Percentiles rank a stretch among this genome's conserved stretches.
phyloP scores from a whole-genome alignment of 2,797 vertebrate species.

The Syndactyla subalaris region DNA sequence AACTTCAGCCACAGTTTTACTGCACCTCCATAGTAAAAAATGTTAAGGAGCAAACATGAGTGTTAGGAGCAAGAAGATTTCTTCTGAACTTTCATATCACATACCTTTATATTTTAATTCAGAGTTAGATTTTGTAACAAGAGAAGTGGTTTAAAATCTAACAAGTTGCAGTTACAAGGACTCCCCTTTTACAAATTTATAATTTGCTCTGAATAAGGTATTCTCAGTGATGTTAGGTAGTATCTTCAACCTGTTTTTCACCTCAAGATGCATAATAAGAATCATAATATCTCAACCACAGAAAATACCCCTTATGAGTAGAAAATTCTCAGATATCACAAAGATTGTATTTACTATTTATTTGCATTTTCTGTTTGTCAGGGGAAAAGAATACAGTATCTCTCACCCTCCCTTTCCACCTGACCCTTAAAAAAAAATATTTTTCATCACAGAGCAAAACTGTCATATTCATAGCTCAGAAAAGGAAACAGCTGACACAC shows the following conservation, averaged over 20 bases:
- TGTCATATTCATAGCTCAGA: not conserved
- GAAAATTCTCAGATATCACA: not conserved
- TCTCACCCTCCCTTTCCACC: not conserved
- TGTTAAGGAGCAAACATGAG: not conserved
- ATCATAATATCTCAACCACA: not conserved
- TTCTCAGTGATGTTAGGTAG: not conserved
- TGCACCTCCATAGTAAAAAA: not conserved
- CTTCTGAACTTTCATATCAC: not conserved
- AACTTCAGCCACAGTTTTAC: not conserved
- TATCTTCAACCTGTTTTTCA: not conserved
- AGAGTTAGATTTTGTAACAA: not conserved
- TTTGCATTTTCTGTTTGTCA: not conserved
- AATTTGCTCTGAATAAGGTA: not conserved
- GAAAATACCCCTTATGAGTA: not conserved
- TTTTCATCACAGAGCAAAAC: not conserved
- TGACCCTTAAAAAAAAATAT: not conserved
- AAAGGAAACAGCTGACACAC: not conserved
- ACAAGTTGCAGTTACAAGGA: not conserved
- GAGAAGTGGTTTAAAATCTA: not conserved
- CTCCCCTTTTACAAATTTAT: not conserved
- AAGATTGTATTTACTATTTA: not conserved
- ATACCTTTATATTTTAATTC: not conserved
- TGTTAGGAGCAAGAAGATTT: not conserved
- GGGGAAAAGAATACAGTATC: not conserved
- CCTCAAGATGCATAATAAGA: not conserved